phyloP scores from a whole-genome alignment of 1,140 invertebrate genomes.

The Reticulitermes speratus region DNA sequence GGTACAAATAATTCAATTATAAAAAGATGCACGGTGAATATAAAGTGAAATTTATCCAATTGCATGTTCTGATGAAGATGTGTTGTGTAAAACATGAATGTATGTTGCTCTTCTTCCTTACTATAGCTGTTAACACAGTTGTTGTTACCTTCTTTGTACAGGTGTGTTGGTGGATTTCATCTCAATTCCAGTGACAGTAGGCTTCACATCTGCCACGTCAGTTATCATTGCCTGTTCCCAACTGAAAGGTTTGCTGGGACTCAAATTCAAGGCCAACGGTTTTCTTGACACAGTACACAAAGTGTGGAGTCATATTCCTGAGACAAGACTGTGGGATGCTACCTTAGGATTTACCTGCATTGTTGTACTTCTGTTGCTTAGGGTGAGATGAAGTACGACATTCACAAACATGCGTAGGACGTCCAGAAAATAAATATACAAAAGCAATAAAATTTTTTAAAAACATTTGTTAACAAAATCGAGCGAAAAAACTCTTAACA shows the following conservation, averaged over 20 bases:
- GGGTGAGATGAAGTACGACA: slow-evolving; percentile 53
- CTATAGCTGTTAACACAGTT: neutral
- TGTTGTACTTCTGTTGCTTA: slow-evolving; percentile 62
- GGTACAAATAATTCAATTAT: too few relatives aligned
- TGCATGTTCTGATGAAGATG: too few relatives aligned
- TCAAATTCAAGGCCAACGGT: slow-evolving; percentile 69
- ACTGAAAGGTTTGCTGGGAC: slow-evolving; percentile 77
- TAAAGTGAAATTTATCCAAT: neutral
- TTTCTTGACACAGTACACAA: slow-evolving; percentile 68
- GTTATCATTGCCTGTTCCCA: slow-evolving; percentile 89
- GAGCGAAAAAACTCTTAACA: too few relatives aligned
- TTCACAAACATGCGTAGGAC: too few relatives aligned
- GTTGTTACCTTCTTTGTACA: slow-evolving; percentile 47
- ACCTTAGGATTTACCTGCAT: slow-evolving; percentile 70
- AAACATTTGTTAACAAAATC: too few relatives aligned
- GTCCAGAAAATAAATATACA: too few relatives aligned
- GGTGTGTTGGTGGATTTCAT: slow-evolving; percentile 95
- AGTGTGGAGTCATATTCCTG: slow-evolving; percentile 60
- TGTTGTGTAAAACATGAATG: neutral
- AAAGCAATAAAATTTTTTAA: too few relatives aligned
- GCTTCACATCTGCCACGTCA: slow-evolving; percentile 91
- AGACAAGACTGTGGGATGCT: slow-evolving; percentile 65
- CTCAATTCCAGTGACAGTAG: slow-evolving; percentile 88
- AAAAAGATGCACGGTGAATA: too few relatives aligned
- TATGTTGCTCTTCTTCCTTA: neutral